Evolutionary conservation across 2,113 vertebrate genomes (phyloP).

Genomic region (Microcebus tavaratra): DNA sequence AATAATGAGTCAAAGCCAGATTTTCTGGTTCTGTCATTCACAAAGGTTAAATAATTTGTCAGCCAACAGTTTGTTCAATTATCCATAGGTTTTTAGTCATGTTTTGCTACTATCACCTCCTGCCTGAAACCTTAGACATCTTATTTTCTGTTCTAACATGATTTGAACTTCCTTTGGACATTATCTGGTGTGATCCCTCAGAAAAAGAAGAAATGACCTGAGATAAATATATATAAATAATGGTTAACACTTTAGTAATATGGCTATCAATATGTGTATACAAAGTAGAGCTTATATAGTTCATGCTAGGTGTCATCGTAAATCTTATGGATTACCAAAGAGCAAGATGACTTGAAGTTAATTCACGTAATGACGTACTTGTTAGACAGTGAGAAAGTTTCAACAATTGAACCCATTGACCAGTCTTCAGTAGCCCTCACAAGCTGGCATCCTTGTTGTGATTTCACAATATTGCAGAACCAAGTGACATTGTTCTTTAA

Average conservation of each 20-base stretch:
- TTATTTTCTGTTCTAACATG: neutral
- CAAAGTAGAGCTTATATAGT: neutral
- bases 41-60: neutral
- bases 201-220: neutral
- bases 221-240: neutral
- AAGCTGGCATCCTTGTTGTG: neutral
- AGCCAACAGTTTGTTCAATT: neutral
- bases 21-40: neutral
- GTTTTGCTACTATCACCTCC: neutral
- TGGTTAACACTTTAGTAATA: neutral
- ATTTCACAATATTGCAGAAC: neutral
- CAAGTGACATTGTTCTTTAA: neutral
- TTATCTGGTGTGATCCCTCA: neutral
- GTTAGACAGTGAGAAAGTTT: neutral
- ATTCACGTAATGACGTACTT: neutral
- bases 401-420: neutral
- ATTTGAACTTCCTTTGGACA: neutral
- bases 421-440: neutral
- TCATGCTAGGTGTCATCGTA: neutral
- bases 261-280: neutral
- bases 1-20: neutral
- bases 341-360: neutral
- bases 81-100: neutral
- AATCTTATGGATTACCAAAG: neutral
- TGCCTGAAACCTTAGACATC: neutral